Evolutionary conservation across 1,140 invertebrate genomes (phyloP), one percentile per base, ranked within the genome.

Genomic region (Drosophila sturtevanti): DNA sequence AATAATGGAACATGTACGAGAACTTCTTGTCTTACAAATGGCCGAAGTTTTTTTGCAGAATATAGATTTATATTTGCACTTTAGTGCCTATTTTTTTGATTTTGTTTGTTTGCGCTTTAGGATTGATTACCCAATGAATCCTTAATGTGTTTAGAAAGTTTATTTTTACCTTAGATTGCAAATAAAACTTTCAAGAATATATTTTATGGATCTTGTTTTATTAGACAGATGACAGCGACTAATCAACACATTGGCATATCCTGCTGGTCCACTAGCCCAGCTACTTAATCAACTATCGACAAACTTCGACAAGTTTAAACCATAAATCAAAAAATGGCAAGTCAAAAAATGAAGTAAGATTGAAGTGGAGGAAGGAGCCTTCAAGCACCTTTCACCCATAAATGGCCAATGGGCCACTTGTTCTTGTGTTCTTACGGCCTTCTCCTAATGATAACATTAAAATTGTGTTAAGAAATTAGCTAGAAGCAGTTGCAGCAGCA

Each of bases 401-500:
- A 79, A 87, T 87, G 84, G 82, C 48, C 67, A 12, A 34, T 82
- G 66, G 82, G 72, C 75, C 72, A 82, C 77, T 87, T 76, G 79
- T 66, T 34, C 58, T 12, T n/a, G 16, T 76, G 79, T 66, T 34
- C 58, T 21, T n/a, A 34, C 18, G 16, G 41, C 41, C 9, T 48
- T 48, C 79, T 82, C 60, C 80, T 89, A 89, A 89, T 89, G 84
- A 89, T 89, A 89, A 89, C 84, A 89, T 89, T 89, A 89, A 84
- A 89, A 89, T 89, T 89, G 84, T 89, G 84, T 89, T 89, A 89
- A 89, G 84, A 89, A 89, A 89, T 89, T 89, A 89, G 84, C 79
- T 70, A 54, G 16, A 54, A 77, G 55, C 16, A 67, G 68, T n/a
- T n/a, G n/a, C n/a, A n/a, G n/a, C n/a, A n/a, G n/a, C n/a, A 55